These are phyloP conservation scores for Oscheius sp. DNA, from an alignment of 2,888 invertebrate genomes.

Conservation along the genomic window DNA sequence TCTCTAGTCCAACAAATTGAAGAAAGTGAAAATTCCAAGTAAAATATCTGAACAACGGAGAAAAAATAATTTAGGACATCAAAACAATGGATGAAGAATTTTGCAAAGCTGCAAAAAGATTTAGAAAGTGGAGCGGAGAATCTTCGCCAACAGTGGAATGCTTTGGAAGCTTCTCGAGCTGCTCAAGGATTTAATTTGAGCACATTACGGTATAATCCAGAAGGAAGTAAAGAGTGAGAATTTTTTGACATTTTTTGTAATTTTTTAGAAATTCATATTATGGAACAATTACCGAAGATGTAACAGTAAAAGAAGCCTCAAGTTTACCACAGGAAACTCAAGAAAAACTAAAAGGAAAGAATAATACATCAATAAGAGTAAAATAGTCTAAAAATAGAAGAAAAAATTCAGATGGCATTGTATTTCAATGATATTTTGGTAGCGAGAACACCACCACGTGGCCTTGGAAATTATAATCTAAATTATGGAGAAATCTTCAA, in stretches of 20 bases:
- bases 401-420: slow-evolving; percentile 16
- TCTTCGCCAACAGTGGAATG: slow-evolving; percentile 26
- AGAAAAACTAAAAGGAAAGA: slow-evolving; percentile 16
- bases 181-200: slow-evolving; percentile 19
- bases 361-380: neutral
- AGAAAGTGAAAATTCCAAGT: neutral
- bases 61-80: neutral
- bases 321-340: neutral
- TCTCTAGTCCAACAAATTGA: neutral
- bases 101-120: slow-evolving; percentile 1
- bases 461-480: slow-evolving; percentile 7
- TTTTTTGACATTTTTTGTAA: neutral
- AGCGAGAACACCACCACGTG: slow-evolving; percentile 2
- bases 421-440: slow-evolving; percentile 32
- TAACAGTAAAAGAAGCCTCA: neutral
- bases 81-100: neutral
- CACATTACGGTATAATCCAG: neutral
- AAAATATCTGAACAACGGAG: neutral
- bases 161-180: slow-evolving; percentile 25
- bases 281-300: slow-evolving; percentile 3
- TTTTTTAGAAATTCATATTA: slow-evolving; percentile 9
- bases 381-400: neutral
- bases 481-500: slow-evolving; percentile 8
- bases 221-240: neutral
- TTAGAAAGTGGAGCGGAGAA: slow-evolving; percentile 4